Percentiles rank a stretch among this genome's conserved stretches.
These are phyloP conservation scores for Ditula angustiorana DNA, from an alignment of 2,888 invertebrate species.

Conservation along the genomic window DNA sequence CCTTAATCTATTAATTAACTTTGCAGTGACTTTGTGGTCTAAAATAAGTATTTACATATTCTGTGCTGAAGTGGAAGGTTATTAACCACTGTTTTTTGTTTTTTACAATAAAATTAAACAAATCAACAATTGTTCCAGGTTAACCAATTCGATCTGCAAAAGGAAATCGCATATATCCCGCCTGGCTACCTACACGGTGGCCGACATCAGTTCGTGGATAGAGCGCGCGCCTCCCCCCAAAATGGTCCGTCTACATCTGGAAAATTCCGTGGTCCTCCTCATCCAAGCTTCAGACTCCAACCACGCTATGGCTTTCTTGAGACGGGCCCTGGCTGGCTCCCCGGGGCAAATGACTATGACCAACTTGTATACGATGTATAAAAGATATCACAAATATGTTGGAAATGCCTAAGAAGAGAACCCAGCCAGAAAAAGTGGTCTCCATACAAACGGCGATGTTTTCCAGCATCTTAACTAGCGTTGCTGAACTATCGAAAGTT, in stretches of 20 bases:
- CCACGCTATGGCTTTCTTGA: conserved; percentile 73
- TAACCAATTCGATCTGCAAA: conserved; percentile 76
- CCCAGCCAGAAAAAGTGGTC: too few species aligned
- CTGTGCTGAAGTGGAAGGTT: too few species aligned
- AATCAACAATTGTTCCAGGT: conserved; percentile 54
- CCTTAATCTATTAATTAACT: too few species aligned
- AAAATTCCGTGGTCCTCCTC: conserved; percentile 69
- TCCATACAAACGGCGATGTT: too few species aligned
- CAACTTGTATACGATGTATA: conserved; percentile 75
- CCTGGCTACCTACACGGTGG: conserved; percentile 75
- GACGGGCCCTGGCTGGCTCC: conserved; percentile 66
- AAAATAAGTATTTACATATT: too few species aligned
- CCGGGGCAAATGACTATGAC: conserved; percentile 73
- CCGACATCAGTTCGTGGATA: conserved; percentile 68
- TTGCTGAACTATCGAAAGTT: too few species aligned
- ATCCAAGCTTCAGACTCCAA: conserved; percentile 70
- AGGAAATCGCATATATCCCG: conserved; percentile 74
- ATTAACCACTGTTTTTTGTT: too few species aligned
- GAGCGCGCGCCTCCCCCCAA: conserved; percentile 66
- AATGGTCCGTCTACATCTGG: conserved; percentile 71
- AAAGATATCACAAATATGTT: conserved; percentile 79
- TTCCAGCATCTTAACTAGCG: too few species aligned
- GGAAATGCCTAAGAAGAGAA: conserved; percentile 71
- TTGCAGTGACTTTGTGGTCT: too few species aligned
- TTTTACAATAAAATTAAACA: too few species aligned